Evolutionary conservation across 1,140 invertebrate genomes (phyloP).

Genomic region (Hyphantria cunea): DNA sequence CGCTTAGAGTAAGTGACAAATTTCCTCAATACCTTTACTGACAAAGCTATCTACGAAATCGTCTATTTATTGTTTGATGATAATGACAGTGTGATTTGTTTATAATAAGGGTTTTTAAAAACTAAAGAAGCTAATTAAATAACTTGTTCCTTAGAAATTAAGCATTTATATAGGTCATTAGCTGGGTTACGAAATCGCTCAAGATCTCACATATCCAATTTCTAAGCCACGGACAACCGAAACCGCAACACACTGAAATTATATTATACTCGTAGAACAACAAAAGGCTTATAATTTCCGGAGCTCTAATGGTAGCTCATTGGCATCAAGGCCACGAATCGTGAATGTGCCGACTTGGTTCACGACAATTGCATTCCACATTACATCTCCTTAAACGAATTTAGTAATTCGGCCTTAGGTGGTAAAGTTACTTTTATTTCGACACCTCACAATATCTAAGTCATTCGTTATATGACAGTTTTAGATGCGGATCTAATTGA

Average conservation of each 20-base stretch:
- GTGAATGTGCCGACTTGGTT: constrained; percentile 54
- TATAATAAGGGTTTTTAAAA: no score
- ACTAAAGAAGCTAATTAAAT: no score
- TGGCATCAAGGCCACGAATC: constrained; percentile 56
- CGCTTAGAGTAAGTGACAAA: no score
- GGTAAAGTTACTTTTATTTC: constrained; percentile 55
- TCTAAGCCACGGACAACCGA: constrained; percentile 21
- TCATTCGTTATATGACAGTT: constrained; percentile 50
- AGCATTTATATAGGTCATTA: no score
- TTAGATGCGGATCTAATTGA: constrained; percentile 75
- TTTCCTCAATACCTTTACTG: no score
- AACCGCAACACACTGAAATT: constrained; percentile 59
- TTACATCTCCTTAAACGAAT: constrained; percentile 49
- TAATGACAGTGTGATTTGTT: no score
- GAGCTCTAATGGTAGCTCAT: constrained; percentile 62
- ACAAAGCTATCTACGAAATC: no score
- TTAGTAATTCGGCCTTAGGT: constrained; percentile 48
- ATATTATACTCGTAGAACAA: constrained; percentile 48
- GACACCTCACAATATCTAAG: constrained; percentile 35
- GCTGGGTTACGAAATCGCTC: constrained; percentile 38
- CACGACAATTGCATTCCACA: constrained; percentile 67
- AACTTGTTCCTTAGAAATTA: no score
- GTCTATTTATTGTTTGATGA: no score
- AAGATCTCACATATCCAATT: constrained; percentile 37
- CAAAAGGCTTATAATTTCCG: constrained; percentile 69